Evolutionary conservation across 1,140 invertebrate genomes (phyloP), one percentile per base, ranked within the genome.

Genomic region (Ceratosolen fusciceps): DNA sequence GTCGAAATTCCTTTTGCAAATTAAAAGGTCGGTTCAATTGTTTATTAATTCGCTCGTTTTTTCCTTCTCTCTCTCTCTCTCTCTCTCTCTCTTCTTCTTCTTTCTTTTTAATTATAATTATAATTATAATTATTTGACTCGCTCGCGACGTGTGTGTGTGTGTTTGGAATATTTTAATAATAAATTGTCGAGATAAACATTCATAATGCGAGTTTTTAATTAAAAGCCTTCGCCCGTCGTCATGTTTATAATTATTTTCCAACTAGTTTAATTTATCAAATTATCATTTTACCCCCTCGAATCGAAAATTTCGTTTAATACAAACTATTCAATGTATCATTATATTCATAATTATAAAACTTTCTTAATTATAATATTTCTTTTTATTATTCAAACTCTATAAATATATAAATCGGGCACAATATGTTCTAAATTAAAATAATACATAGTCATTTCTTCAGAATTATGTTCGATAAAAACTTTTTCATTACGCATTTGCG

Each of bases 341-440:
- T 65, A 9, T 37, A 9, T 65, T 65, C 16, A 21, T 37, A 37
- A 24, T 2, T n/a, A 65, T 19, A 37, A 65, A 37, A n/a, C 31
- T n/a, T 37, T 65, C 0, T 8, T 34, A 65, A 65, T 65, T 37
- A 62, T 62, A 34, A 37, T n/a, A 65, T 37, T 65, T 12, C 4
- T n/a, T n/a, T 37, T 65, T 65, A 34, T 62, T 62, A 31, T 19
- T 62, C 29, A 62, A 34, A 62, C 9, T n/a, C n/a, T 62, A 31
- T 62, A 34, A 31, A 34, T 12, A 62, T 16, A 52, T 52, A 52
- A 52, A 52, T 21, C 49, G 21, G 14, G 49, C 19, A 52, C 21
- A 52, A 8, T 9, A 14, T 16, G 49, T 52, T 52, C 49, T 52
- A 52, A 52, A 52, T 52, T 52, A 52, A 52, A 52, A 8, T 52